These are phyloP conservation scores for Etheostoma perlongum DNA, from an alignment of 2,797 vertebrate genomes.

Conservation along the genomic window DNA sequence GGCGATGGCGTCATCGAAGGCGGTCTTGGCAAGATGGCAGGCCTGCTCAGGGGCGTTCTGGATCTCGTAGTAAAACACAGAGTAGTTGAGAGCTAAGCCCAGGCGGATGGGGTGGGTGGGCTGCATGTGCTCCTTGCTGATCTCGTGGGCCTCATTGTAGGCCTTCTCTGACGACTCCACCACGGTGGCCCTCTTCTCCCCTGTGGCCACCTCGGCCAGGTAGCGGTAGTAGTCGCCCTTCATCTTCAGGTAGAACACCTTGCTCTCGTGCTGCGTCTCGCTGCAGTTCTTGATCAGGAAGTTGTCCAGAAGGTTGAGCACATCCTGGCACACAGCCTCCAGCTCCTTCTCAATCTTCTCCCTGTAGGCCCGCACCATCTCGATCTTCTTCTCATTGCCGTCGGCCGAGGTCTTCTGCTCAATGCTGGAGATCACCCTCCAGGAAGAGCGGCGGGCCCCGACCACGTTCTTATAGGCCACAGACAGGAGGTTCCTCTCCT, in stretches of 20 bases:
- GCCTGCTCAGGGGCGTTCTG: conserved; percentile 99
- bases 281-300: conserved; percentile 99
- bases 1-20: conserved; percentile 98
- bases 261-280: conserved; percentile 98
- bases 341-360: conserved; percentile 99
- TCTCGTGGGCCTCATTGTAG: conserved; percentile 98
- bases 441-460: conserved; percentile 96
- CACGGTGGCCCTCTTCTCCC: conserved; percentile 95
- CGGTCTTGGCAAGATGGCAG: conserved; percentile 99
- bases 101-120: conserved; percentile 97
- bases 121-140: conserved; percentile 99
- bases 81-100: conserved; percentile 98
- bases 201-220: conserved; percentile 97
- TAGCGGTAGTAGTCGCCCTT: conserved; percentile 99
- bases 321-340: conserved; percentile 97
- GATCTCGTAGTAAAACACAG: conserved; percentile 99
- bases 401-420: conserved; percentile 99
- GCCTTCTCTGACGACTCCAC: conserved; percentile 98
- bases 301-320: conserved; percentile 97
- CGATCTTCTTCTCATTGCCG: conserved; percentile 99
- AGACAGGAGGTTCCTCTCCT: conserved; percentile 97
- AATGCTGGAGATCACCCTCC: conserved; percentile 98
- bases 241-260: conserved; percentile 99
- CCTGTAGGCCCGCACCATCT: conserved; percentile 97
- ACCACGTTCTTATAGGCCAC: conserved; percentile 99